Evolutionary conservation across 2,113 vertebrate species (phyloP).

Genomic region (Chlorodrepanis virens): DNA sequence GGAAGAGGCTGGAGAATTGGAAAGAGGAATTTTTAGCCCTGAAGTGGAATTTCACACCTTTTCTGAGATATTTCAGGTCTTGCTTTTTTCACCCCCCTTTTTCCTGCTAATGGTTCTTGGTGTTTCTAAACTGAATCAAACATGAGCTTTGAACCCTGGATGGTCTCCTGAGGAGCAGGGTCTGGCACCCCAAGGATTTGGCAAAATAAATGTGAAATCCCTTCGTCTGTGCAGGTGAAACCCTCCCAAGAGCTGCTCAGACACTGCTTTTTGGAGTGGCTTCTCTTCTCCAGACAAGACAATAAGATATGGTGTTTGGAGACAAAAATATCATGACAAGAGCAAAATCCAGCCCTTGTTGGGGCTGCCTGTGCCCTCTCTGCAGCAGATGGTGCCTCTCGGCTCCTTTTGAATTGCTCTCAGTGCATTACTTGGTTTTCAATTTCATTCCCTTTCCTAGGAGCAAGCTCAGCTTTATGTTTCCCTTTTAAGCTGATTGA

Average conservation of each 20-base stretch:
- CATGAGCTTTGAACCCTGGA: rapidly evolving
- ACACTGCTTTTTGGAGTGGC: neutral
- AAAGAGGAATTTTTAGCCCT: neutral
- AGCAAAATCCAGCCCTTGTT: neutral
- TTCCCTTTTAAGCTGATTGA: constrained; percentile 69
- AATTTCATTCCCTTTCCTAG: constrained; percentile 43
- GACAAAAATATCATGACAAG: neutral
- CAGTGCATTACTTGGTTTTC: constrained; percentile 42
- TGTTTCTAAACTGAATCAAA: neutral
- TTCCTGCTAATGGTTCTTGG: neutral
- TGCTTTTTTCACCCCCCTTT: neutral
- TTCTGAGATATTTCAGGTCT: neutral
- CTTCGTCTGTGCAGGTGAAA: neutral
- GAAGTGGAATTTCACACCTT: constrained; percentile 5
- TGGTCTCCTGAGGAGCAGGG: neutral
- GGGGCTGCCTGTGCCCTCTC: neutral
- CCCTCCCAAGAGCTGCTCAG: neutral
- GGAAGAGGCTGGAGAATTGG: neutral
- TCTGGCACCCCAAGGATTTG: neutral
- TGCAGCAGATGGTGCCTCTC: neutral
- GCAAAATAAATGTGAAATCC: neutral
- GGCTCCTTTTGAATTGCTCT: constrained; percentile 18
- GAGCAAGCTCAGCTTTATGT: constrained; percentile 56
- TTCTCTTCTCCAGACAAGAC: neutral
- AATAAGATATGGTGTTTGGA: neutral